phyloP scores from a whole-genome alignment of 1,140 invertebrate species.

The Aphidius ervi region DNA sequence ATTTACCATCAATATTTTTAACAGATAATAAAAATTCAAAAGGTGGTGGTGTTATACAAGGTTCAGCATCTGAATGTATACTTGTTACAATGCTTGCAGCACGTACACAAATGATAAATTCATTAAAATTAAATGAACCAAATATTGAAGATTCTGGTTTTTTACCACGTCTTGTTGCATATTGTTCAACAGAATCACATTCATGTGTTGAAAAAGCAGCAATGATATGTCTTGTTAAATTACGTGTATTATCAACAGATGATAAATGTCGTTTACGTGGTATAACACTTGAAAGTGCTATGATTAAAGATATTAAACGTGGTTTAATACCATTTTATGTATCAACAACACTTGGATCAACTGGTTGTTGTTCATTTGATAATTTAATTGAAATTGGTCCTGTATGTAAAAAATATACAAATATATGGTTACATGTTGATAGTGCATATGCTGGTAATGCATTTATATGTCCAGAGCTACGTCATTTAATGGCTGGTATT shows the following conservation, averaged over 20 bases:
- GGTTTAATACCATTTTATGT: conserved; percentile 87
- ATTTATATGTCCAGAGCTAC: conserved; percentile 81
- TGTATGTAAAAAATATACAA: conserved; percentile 64
- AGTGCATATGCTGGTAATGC: conserved; percentile 80
- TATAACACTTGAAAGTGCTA: conserved; percentile 63
- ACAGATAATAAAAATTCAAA: conserved; percentile 54
- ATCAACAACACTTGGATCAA: conserved; percentile 74
- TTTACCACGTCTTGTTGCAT: conserved; percentile 81
- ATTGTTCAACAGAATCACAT: conserved; percentile 78
- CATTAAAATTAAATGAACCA: conserved; percentile 60
- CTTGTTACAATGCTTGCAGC: conserved; percentile 79
- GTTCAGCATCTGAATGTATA: conserved; percentile 85
- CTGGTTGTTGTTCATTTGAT: conserved; percentile 79
- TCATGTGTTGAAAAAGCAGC: conserved; percentile 93
- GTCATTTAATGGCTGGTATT: conserved; percentile 69
- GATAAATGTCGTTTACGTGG: conserved; percentile 76
- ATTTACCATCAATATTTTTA: conserved; percentile 56
- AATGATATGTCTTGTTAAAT: conserved; percentile 84
- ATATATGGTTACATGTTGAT: conserved; percentile 71
- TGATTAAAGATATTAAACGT: conserved; percentile 72
- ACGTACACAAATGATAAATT: conserved; percentile 67
- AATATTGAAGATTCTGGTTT: conserved; percentile 64
- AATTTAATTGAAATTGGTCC: conserved; percentile 77
- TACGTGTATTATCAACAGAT: conserved; percentile 84
- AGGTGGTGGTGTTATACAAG: conserved; percentile 76